Evolutionary conservation across 1,140 invertebrate species (phyloP).

Genomic region (Bactericera cockerelli): DNA sequence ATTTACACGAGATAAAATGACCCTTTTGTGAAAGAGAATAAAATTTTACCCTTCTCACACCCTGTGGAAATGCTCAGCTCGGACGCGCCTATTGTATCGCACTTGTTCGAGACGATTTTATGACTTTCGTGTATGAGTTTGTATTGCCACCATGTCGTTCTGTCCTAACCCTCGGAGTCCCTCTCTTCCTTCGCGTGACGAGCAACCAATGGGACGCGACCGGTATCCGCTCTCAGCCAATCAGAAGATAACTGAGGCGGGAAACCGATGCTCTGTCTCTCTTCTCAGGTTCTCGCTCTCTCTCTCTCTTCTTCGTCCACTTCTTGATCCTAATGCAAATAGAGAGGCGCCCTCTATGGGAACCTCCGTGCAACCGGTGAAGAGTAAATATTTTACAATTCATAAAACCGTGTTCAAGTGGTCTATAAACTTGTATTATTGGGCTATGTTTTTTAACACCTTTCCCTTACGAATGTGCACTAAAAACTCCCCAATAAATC

Average conservation of each 20-base stretch:
- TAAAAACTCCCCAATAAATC: slow-evolving; percentile 8
- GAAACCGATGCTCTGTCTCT: background rate
- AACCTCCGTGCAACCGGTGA: background rate
- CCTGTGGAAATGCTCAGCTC: background rate
- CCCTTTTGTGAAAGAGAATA: slow-evolving; percentile 2
- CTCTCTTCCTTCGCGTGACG: background rate
- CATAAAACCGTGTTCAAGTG: slow-evolving; percentile 8
- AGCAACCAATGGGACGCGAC: background rate
- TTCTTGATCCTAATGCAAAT: background rate
- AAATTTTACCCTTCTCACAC: background rate
- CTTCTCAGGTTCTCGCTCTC: background rate
- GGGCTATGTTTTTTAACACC: slow-evolving; percentile 9
- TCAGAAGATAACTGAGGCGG: background rate
- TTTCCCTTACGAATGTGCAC: slow-evolving; percentile 4
- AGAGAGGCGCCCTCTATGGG: background rate
- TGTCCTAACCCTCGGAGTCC: background rate
- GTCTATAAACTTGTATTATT: slow-evolving; percentile 4
- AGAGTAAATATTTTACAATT: background rate
- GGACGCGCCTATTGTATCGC: slow-evolving; percentile 7
- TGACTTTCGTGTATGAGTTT: slow-evolving; percentile 1
- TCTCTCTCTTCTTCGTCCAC: background rate
- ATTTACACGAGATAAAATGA: slow-evolving; percentile 2
- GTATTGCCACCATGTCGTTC: slow-evolving; percentile 4
- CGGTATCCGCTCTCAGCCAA: background rate
- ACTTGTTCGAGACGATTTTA: slow-evolving; percentile 9